phyloP scores from a whole-genome alignment of 2,888 invertebrate species.

The Anthophora plumipes region DNA sequence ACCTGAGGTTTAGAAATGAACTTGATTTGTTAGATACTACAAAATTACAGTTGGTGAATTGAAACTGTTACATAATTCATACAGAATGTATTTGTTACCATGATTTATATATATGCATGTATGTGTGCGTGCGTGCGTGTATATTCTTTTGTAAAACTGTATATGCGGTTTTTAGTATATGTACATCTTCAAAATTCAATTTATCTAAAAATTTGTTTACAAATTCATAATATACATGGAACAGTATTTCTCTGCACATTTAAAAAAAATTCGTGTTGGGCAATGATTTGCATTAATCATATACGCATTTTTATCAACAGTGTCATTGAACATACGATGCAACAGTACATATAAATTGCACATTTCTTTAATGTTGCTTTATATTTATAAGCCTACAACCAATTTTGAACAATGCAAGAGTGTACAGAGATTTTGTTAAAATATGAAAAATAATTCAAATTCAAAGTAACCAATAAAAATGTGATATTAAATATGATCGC shows the following conservation, averaged over 20 bases:
- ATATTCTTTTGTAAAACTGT: slow-evolving; percentile 12
- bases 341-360: slow-evolving; percentile 19
- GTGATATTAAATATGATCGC: slow-evolving; percentile 37
- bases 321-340: slow-evolving; percentile 17
- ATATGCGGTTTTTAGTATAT: slow-evolving; percentile 21
- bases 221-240: slow-evolving; percentile 16
- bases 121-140: too few species aligned
- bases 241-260: slow-evolving; percentile 22
- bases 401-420: slow-evolving; percentile 40
- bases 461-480: slow-evolving; percentile 48
- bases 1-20: slow-evolving; percentile 36
- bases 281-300: slow-evolving; percentile 42
- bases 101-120: slow-evolving; percentile 15
- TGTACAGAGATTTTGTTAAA: slow-evolving; percentile 43
- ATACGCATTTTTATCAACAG: slow-evolving; percentile 53
- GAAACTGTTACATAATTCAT: slow-evolving; percentile 34
- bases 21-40: slow-evolving; percentile 31
- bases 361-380: slow-evolving; percentile 35
- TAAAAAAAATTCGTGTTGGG: slow-evolving; percentile 24
- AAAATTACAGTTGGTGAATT: slow-evolving; percentile 27
- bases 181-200: slow-evolving; percentile 19
- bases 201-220: slow-evolving; percentile 27
- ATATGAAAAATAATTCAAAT: slow-evolving; percentile 16
- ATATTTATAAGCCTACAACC: slow-evolving; percentile 34
- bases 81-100: slow-evolving; percentile 26